These are phyloP conservation scores for Stichopus chloronotus DNA, from an alignment of 35 echinoderm and acorn worm genomes.

Conservation along the genomic window DNA sequence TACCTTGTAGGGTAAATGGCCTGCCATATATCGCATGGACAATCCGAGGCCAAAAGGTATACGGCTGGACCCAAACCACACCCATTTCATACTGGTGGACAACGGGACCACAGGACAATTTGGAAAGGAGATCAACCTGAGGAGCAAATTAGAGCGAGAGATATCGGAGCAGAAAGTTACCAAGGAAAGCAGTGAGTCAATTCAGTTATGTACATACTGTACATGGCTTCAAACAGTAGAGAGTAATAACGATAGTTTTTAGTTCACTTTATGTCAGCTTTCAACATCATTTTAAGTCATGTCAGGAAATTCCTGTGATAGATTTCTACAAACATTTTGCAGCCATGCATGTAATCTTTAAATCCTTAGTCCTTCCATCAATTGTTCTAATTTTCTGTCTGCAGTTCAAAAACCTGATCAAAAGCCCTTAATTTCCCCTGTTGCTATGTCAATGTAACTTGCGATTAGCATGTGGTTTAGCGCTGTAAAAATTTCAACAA, in stretches of 20 bases:
- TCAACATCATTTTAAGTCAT: background rate
- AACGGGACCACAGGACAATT: slow-evolving; percentile 66
- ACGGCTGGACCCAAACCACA: slow-evolving; percentile 89
- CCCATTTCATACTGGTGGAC: slow-evolving; percentile 92
- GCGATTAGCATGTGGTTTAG: no score
- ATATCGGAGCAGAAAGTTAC: slow-evolving; percentile 87
- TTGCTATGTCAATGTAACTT: no score
- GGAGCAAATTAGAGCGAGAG: slow-evolving; percentile 84
- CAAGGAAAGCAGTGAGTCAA: slow-evolving; percentile 34
- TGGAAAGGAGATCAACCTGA: slow-evolving; percentile 89
- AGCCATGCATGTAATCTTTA: no score
- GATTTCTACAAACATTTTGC: background rate
- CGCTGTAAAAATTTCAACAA: no score
- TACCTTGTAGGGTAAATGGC: slow-evolving; percentile 74
- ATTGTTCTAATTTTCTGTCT: no score
- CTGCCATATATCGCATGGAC: slow-evolving; percentile 89
- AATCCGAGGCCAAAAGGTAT: slow-evolving; percentile 33
- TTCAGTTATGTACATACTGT: no score
- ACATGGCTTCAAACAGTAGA: no score
- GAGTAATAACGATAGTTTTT: no score
- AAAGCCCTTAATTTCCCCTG: no score
- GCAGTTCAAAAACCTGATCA: no score
- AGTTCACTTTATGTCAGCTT: background rate
- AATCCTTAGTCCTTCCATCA: no score
- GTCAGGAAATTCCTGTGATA: background rate